Percentiles rank a stretch among this genome's conserved stretches.
Conservation (phyloP, 2,888 invertebrate species). For the Heliconius sara region DNA sequence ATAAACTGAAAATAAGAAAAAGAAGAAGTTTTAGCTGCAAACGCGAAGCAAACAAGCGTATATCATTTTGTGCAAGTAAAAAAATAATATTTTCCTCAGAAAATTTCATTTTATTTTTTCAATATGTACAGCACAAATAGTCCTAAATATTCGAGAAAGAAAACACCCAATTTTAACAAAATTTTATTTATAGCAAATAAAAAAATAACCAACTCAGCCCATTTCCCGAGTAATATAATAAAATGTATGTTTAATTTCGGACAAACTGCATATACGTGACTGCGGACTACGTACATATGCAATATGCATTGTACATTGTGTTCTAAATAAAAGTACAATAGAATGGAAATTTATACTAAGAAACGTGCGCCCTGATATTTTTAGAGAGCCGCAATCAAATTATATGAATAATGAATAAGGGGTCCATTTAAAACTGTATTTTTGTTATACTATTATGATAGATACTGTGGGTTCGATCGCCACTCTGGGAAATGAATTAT, state of each 20-base stretch:
- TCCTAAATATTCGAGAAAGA: too few relatives aligned
- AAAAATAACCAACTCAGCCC: slow-evolving; percentile 44
- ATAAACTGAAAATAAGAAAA: too few relatives aligned
- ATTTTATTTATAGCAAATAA: not conserved
- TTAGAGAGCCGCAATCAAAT: slow-evolving; percentile 9
- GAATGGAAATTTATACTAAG: slow-evolving; percentile 32
- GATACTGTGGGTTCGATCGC: too few relatives aligned
- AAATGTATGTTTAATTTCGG: slow-evolving; percentile 59
- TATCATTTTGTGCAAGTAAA: too few relatives aligned
- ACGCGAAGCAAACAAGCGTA: too few relatives aligned
- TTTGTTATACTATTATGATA: not conserved
- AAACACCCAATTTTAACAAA: too few relatives aligned
- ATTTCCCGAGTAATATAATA: slow-evolving; percentile 54
- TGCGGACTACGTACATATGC: not conserved
- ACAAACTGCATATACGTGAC: slow-evolving; percentile 36
- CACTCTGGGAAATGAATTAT: too few relatives aligned
- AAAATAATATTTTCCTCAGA: too few relatives aligned
- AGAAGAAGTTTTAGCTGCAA: too few relatives aligned
- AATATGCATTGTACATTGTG: slow-evolving; percentile 20
- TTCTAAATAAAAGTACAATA: slow-evolving; percentile 32
- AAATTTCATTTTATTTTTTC: too few relatives aligned
- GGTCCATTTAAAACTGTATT: not conserved
- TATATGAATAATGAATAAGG: not conserved
- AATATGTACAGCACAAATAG: too few relatives aligned
- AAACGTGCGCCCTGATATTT: slow-evolving; percentile 16